phyloP scores from a whole-genome alignment of 1,140 invertebrate genomes.

The Dinoponera quadriceps region DNA sequence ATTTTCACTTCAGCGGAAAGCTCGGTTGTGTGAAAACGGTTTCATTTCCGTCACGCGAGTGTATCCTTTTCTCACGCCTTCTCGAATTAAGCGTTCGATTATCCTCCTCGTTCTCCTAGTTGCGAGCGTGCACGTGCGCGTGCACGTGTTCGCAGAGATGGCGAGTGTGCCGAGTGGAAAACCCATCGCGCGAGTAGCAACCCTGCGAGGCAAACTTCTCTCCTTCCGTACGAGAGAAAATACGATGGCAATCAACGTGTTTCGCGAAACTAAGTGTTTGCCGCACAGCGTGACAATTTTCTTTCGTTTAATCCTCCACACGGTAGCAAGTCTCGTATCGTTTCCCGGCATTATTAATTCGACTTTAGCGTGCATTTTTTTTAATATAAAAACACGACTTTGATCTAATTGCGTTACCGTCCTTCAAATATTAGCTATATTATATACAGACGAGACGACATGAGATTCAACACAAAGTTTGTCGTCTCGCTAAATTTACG shows the following conservation, averaged over 20 bases:
- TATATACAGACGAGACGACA: neutral
- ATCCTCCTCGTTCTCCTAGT: slow-evolving; percentile 16
- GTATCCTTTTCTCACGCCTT: neutral
- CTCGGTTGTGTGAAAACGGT: neutral
- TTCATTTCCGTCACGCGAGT: slow-evolving; percentile 9
- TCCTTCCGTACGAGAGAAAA: neutral
- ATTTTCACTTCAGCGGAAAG: neutral
- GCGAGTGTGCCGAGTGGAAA: neutral
- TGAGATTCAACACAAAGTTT: neutral
- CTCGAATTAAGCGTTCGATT: slow-evolving; percentile 44
- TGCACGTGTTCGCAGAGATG: neutral
- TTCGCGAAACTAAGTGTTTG: neutral
- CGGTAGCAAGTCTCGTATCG: neutral
- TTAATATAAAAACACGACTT: neutral
- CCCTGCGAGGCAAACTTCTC: neutral
- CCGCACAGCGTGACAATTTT: slow-evolving; percentile 8
- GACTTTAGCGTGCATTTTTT: neutral
- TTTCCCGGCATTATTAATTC: neutral
- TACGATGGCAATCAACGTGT: slow-evolving; percentile 38
- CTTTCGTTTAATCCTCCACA: slow-evolving; percentile 5
- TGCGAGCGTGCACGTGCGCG: neutral
- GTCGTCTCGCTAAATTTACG: neutral
- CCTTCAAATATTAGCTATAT: neutral
- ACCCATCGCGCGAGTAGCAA: neutral
- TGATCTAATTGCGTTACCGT: neutral